A percentile compares a stretch with the other conserved stretches of the same genome.
Evolutionary conservation across 2,888 invertebrate species (phyloP).

Genomic region (Geophilus truncorum): DNA sequence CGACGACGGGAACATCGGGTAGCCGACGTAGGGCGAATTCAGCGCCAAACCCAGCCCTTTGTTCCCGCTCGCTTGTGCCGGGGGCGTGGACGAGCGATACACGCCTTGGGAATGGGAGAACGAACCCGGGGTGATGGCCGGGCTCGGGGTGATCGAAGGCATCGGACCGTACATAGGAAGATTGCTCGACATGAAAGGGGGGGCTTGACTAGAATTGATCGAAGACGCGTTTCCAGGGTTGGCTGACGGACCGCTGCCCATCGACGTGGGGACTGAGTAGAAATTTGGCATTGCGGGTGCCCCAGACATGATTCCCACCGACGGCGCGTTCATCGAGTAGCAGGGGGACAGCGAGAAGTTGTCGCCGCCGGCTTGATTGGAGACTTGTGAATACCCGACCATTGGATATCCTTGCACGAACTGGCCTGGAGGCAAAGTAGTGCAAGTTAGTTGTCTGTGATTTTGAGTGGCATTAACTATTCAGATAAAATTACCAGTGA

Average conservation of each 20-base stretch:
- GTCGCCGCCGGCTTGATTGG: slow-evolving; percentile 31
- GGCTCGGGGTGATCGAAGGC: slow-evolving; percentile 28
- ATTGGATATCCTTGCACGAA: slow-evolving; percentile 29
- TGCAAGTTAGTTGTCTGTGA: too few relatives aligned
- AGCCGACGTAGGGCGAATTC: slow-evolving; percentile 27
- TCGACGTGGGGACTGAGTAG: neutral
- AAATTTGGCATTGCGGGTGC: slow-evolving; percentile 29
- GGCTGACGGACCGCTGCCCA: slow-evolving; percentile 2
- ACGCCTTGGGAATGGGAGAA: slow-evolving; percentile 33
- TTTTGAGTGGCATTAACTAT: too few relatives aligned
- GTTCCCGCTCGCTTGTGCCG: slow-evolving; percentile 19
- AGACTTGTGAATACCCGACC: slow-evolving; percentile 30
- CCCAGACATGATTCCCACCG: slow-evolving; percentile 27
- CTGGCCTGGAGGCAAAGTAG: slow-evolving; percentile 33
- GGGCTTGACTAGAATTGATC: slow-evolving; percentile 32
- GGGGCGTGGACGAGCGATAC: slow-evolving; percentile 37
- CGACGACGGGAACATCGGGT: slow-evolving; percentile 29
- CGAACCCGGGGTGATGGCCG: slow-evolving; percentile 18
- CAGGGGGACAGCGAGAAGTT: slow-evolving; percentile 17
- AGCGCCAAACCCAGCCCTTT: slow-evolving; percentile 21
- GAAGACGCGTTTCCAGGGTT: neutral
- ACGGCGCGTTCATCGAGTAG: slow-evolving; percentile 13
- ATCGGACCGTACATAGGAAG: slow-evolving; percentile 32
- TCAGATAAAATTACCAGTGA: neutral
- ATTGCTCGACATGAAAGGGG: slow-evolving; percentile 8